Evolutionary conservation across 2,797 vertebrate genomes (phyloP).

Genomic region (Brachyrhaphis roseni): DNA sequence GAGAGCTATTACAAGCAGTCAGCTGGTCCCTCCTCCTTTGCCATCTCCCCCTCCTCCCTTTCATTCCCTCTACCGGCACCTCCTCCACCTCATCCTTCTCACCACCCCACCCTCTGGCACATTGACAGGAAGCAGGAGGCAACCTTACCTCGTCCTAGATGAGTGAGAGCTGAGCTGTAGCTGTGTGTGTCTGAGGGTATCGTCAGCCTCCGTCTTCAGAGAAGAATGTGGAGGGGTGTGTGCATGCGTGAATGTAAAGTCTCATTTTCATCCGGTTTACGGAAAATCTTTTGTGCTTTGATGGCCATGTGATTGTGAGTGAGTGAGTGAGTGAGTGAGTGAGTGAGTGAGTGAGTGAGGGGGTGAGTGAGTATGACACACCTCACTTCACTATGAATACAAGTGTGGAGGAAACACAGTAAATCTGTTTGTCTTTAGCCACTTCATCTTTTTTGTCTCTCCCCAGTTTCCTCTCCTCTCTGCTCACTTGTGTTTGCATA

Average conservation of each 20-base stretch:
- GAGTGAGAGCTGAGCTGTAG: constrained; percentile 62
- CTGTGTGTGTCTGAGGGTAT: constrained; percentile 42
- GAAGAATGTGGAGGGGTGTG: constrained; percentile 53
- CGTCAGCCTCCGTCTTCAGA: constrained; percentile 22
- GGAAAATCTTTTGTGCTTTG: constrained; percentile 39
- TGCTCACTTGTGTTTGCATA: constrained; percentile 65
- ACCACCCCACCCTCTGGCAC: constrained; percentile 61
- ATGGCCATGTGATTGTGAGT: constrained; percentile 49
- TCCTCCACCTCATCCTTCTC: constrained; percentile 24
- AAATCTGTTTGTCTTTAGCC: constrained; percentile 61
- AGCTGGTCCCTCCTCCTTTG: constrained; percentile 57
- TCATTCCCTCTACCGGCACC: constrained; percentile 30
- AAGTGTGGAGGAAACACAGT: constrained; percentile 61
- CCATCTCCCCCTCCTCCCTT: constrained; percentile 35
- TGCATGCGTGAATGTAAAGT: constrained; percentile 31
- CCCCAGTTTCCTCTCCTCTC: constrained; percentile 13
- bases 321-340: constrained; percentile 36
- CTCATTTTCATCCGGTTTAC: constrained; percentile 17
- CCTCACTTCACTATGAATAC: constrained; percentile 60
- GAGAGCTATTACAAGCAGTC: constrained; percentile 64
- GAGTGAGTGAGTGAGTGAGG: constrained; percentile 29
- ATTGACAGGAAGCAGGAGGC: constrained; percentile 77
- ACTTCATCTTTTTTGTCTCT: constrained; percentile 34
- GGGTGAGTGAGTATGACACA: constrained; percentile 26
- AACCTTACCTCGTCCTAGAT: constrained; percentile 83